Evolutionary conservation across 2,888 invertebrate species (phyloP), one percentile per base, ranked within the genome.

Genomic region (Corythucha ciliata): DNA sequence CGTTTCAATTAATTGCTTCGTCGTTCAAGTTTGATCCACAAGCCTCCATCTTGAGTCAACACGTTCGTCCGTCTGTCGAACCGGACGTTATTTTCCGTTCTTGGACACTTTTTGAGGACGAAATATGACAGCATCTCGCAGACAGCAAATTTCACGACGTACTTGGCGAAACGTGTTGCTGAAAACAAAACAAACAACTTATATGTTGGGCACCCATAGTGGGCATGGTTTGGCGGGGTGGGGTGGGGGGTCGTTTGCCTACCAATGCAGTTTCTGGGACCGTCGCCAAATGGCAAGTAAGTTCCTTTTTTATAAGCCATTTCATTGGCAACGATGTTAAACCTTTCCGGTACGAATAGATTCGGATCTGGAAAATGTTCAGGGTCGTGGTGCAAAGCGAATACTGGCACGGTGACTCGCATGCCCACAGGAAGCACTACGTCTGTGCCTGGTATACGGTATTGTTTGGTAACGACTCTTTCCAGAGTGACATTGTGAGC

Each of bases 371-470:
- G 57, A 18, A 52, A 57, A 18, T 52, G 44, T 18, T 56, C 34
- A 6, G 57, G 55, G 34, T 57, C 56, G 14, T 32, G 36, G 21
- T 57, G 57, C 6, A 57, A 16, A 1, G 54, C 52, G 41, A 47
- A 44, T 16, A 48, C 25, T 1, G 48, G 55, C 5, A 55, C 40
- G 2, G 20, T 6, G 10, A 52, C 40, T 0, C 40, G 12, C 2
- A 26, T 37, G 16, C 39, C 54, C 27, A 4, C 41, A 27, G 41
- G 54, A 3, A 56, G 27, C 4, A 51, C 27, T n/a, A 48, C 21
- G 20, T 51, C 48, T 8, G 47, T 52, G 8, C 48, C 48, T 1
- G 63, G 62, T 8, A 63, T 34, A 36, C 52, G 51, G 54, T 61
- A 63, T 10, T 60, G 59, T 36, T 57, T 58, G 2, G 56, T 53